Percentiles rank a stretch among this genome's conserved stretches.
These are phyloP conservation scores for Drosophila atripex DNA, from an alignment of 2,888 invertebrate genomes.

Conservation along the genomic window DNA sequence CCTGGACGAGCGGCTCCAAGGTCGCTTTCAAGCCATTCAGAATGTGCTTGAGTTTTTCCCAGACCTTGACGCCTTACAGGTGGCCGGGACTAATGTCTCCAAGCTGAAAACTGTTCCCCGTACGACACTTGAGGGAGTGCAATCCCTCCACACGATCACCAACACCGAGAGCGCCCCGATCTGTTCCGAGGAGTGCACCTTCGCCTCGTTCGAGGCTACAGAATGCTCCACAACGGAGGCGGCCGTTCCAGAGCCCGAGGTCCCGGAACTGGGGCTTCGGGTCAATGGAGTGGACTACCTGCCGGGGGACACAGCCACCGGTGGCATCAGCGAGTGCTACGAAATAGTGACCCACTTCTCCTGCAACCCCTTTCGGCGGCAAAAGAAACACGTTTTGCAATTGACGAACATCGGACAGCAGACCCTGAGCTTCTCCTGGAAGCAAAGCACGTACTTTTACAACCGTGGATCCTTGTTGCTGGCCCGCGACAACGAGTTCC, in stretches of 20 bases:
- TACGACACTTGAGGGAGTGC: slow-evolving; percentile 31
- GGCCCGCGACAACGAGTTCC: slow-evolving; percentile 70
- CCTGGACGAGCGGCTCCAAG: slow-evolving; percentile 61
- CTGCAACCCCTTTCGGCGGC: slow-evolving; percentile 66
- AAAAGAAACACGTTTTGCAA: slow-evolving; percentile 56
- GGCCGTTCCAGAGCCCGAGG: neutral
- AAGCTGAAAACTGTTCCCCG: slow-evolving; percentile 17
- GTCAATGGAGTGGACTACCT: slow-evolving; percentile 68
- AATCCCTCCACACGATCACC: slow-evolving; percentile 52
- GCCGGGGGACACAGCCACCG: slow-evolving; percentile 18
- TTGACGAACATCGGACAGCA: slow-evolving; percentile 72
- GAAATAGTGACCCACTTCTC: slow-evolving; percentile 56
- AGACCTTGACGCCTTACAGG: slow-evolving; percentile 66
- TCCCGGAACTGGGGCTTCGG: slow-evolving; percentile 59
- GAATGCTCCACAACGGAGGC: neutral
- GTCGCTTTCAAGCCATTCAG: slow-evolving; percentile 57
- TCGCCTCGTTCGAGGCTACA: neutral
- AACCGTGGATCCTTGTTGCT: slow-evolving; percentile 59
- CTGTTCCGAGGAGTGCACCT: slow-evolving; percentile 33
- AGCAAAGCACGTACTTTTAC: slow-evolving; percentile 63
- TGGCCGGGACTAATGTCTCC: slow-evolving; percentile 55
- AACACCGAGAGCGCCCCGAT: slow-evolving; percentile 41
- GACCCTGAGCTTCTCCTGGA: slow-evolving; percentile 69
- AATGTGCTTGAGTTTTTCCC: slow-evolving; percentile 76
- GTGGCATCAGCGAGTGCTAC: slow-evolving; percentile 44